These are phyloP conservation scores for Corbicula japonica DNA, from an alignment of 2,888 invertebrate species.

Conservation along the genomic window DNA sequence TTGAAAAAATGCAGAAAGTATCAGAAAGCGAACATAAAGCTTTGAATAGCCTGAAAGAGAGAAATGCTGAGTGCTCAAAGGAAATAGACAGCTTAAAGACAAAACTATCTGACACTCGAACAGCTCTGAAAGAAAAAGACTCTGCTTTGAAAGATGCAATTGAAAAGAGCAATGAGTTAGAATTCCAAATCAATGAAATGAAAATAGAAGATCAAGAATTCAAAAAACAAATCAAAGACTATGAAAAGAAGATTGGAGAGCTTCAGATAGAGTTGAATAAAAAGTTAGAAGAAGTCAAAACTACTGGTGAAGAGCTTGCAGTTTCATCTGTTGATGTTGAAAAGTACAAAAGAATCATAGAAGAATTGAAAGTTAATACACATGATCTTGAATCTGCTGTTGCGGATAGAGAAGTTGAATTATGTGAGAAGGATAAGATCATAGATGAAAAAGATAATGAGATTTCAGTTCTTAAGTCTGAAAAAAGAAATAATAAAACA, in stretches of 20 bases:
- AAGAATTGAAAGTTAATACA: constrained; percentile 23
- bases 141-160: constrained; percentile 42
- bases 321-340: constrained; percentile 35
- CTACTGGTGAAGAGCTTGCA: constrained; percentile 59
- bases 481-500: neutral
- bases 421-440: constrained; percentile 49
- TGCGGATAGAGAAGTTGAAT: constrained; percentile 57
- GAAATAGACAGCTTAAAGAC: constrained; percentile 47
- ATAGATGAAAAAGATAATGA: constrained; percentile 42
- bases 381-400: constrained; percentile 53
- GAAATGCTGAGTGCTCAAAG: constrained; percentile 37
- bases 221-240: constrained; percentile 38
- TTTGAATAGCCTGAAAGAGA: constrained; percentile 32
- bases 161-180: constrained; percentile 41
- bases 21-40: constrained; percentile 15
- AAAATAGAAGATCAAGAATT: constrained; percentile 53
- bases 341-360: constrained; percentile 40
- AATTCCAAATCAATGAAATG: constrained; percentile 52
- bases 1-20: constrained; percentile 19
- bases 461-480: neutral
- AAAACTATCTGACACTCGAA: constrained; percentile 45
- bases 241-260: constrained; percentile 38
- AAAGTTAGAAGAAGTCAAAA: constrained; percentile 40
- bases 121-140: constrained; percentile 54
- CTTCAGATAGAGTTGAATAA: constrained; percentile 26